Evolutionary conservation across 2,888 invertebrate genomes (phyloP).

Genomic region (Amiota minor): DNA sequence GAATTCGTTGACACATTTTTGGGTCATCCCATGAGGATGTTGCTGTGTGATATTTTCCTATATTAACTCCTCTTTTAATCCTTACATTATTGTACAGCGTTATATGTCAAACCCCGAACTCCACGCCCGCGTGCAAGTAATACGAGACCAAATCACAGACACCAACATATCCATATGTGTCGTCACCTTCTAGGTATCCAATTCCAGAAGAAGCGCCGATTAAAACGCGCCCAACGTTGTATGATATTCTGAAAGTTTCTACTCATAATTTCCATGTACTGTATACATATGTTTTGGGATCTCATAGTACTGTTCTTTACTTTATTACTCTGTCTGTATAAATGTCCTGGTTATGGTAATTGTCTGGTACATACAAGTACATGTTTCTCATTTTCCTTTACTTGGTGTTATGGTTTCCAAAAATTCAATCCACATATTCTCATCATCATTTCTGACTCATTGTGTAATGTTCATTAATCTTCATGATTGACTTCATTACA

Average conservation of each 20-base stretch:
- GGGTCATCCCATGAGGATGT: too few species aligned
- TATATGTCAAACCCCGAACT: neutral
- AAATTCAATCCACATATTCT: neutral
- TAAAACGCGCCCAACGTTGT: slow-evolving; percentile 6
- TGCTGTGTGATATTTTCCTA: too few species aligned
- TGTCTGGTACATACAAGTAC: neutral
- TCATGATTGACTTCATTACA: neutral
- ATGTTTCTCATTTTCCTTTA: neutral
- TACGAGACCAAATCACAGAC: slow-evolving; percentile 7
- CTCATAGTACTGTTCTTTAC: too few species aligned
- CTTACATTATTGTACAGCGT: neutral
- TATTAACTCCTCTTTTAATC: too few species aligned
- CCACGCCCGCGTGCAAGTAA: neutral
- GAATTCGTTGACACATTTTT: too few species aligned
- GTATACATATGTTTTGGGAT: too few species aligned
- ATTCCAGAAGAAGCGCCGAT: neutral
- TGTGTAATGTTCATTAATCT: slow-evolving; percentile 12
- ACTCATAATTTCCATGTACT: too few species aligned
- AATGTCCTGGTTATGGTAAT: neutral
- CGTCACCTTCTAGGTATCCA: neutral
- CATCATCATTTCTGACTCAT: neutral
- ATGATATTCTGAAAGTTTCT: neutral
- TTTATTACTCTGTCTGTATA: too few species aligned
- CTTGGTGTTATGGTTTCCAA: neutral
- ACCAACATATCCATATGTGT: neutral